phyloP scores from a whole-genome alignment of 2,113 vertebrate species.

The Tachuris rubrigastra region DNA sequence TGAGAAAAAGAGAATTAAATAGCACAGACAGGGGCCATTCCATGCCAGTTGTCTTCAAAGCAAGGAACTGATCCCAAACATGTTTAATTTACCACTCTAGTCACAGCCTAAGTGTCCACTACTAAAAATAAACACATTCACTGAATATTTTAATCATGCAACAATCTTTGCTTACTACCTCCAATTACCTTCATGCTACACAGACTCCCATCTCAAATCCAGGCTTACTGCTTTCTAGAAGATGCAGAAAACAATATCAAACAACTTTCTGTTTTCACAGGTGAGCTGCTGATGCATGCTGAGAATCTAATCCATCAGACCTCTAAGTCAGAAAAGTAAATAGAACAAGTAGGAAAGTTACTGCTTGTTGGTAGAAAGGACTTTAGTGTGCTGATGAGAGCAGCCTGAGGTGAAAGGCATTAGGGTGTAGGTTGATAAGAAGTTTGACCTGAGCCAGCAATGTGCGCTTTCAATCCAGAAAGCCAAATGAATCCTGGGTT shows the following conservation, averaged over 20 bases:
- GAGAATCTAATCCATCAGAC: neutral
- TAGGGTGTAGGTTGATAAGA: neutral
- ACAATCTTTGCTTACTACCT: neutral
- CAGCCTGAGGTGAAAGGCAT: neutral
- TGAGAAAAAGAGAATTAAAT: neutral
- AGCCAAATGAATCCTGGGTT: neutral
- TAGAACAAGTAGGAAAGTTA: neutral
- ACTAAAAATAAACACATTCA: constrained; percentile 6
- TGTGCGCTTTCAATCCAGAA: neutral
- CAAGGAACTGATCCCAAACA: neutral
- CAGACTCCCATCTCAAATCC: neutral
- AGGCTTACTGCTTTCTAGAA: neutral
- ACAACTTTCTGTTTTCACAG: neutral
- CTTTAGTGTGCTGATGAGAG: neutral
- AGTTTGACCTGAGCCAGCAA: neutral
- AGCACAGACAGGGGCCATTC: neutral
- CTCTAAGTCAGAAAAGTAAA: neutral
- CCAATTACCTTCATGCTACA: neutral
- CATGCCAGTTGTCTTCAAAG: neutral
- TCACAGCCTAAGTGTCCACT: neutral
- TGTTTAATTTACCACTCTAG: neutral
- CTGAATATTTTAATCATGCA: neutral
- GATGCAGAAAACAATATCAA: neutral
- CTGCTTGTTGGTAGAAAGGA: neutral
- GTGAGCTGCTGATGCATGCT: neutral